These are phyloP conservation scores for Saimiri boliviensis DNA, from an alignment of 2,113 vertebrate species.

Conservation along the genomic window DNA sequence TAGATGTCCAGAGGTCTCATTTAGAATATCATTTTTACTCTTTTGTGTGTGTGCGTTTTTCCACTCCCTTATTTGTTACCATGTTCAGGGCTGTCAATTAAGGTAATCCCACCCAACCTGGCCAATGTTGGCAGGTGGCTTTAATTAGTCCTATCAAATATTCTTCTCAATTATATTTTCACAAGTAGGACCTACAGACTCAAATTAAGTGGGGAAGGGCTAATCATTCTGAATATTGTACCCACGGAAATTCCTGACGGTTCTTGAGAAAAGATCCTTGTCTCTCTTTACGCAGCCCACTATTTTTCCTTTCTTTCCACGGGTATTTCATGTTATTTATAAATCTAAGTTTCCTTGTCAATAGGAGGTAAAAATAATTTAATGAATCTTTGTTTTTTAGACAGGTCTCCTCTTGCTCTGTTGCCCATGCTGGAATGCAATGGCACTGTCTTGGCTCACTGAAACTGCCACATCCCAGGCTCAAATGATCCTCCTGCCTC, in stretches of 20 bases:
- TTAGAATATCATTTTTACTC: not conserved
- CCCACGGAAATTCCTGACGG: not conserved
- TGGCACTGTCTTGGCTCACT: too few species aligned
- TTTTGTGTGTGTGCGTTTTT: not conserved
- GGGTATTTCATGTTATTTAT: not conserved
- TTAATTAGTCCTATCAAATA: not conserved
- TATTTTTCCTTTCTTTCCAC: not conserved
- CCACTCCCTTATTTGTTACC: not conserved
- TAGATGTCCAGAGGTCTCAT: not conserved
- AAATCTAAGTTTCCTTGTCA: not conserved
- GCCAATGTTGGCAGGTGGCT: not conserved
- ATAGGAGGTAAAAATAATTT: not conserved
- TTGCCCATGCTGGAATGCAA: too few species aligned
- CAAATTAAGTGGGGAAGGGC: not conserved
- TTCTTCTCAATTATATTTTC: not conserved
- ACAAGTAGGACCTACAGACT: not conserved
- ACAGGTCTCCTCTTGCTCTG: too few species aligned
- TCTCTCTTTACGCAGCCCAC: rapidly evolving
- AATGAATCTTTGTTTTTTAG: too few species aligned
- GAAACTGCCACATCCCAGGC: too few species aligned
- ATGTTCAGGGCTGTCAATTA: not conserved
- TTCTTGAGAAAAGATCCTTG: not conserved
- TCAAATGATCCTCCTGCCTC: too few species aligned
- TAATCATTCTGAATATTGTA: not conserved
- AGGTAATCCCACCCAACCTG: not conserved